Evolutionary conservation across 2,797 vertebrate genomes (phyloP), one percentile per base, ranked within the genome.

Genomic region (Garrulus glandarius): DNA sequence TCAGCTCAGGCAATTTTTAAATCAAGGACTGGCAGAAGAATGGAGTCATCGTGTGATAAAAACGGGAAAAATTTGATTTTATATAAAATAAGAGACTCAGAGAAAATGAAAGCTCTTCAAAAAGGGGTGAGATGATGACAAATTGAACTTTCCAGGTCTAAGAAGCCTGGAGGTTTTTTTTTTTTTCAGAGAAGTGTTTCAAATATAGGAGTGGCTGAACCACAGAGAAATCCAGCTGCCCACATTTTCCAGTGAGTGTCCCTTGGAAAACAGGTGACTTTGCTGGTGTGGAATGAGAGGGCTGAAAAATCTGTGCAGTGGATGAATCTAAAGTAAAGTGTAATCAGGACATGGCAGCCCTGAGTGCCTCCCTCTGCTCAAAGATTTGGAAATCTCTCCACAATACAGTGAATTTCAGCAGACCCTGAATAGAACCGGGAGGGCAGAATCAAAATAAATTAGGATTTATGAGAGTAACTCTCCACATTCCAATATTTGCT

Each of bases 261-360:
- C 78, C 46, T 87, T 24, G 81, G 89, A 68, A 96, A 96, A 93
- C 92, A 96, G 95, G 95, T 95, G 96, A 97, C 87, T 95, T 91
- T 95, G 82, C 93, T 75, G 76, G 65, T 92, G 84, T 92, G 96
- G 95, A 95, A 96, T 93, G 95, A 96, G 82, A 87, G 72, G 57
- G 9, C 44, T 89, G 56, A 60, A 77, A 89, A 85, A 93, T 87
- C 95, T 59, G 19, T 85, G 70, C 82, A 65, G 68, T 10, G 69
- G 43, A 57, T 89, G 87, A 71, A 75, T 26, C 57, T 85, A 64
- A 96, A 96, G 39, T 36, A 57, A 92, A 92, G 55, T 46, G 87
- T 39, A 56, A 86, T 29, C 50, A 46, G 52, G 75, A 32, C 24
- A 43, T 0, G 10, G 43, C 39, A 87, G 75, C 26, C 44, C 76